These are phyloP conservation scores for Seriola quinqueradiata DNA, from an alignment of 2,113 vertebrate species.

Conservation along the genomic window DNA sequence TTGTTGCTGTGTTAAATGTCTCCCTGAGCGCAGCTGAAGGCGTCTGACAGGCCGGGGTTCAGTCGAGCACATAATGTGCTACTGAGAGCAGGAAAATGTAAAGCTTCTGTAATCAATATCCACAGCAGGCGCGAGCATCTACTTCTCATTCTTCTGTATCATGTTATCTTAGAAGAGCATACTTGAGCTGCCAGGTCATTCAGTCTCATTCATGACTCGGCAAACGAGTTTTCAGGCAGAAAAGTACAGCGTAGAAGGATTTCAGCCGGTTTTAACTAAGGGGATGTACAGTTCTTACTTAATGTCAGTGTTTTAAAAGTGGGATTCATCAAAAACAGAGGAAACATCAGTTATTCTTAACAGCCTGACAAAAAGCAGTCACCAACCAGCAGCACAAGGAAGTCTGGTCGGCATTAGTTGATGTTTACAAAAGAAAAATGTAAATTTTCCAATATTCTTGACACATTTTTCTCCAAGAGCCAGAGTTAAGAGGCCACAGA, in stretches of 20 bases:
- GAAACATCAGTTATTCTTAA: background rate
- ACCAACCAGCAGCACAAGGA: background rate
- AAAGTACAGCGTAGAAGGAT: background rate
- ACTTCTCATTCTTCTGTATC: conserved; percentile 15
- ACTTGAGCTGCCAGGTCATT: conserved; percentile 10
- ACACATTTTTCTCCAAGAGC: background rate
- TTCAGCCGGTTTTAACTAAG: background rate
- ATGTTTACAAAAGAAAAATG: background rate
- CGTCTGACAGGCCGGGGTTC: background rate
- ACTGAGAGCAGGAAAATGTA: background rate
- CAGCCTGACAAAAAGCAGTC: background rate
- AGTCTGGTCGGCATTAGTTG: background rate
- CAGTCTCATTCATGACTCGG: conserved; percentile 23
- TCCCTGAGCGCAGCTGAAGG: background rate
- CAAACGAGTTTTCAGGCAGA: conserved; percentile 36
- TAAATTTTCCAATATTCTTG: too few relatives aligned
- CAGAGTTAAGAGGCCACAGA: background rate
- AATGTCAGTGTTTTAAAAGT: background rate
- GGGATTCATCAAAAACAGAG: background rate
- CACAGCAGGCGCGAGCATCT: background rate
- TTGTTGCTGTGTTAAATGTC: background rate
- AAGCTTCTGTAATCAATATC: background rate
- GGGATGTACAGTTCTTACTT: background rate
- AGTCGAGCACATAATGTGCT: background rate
- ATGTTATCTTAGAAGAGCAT: conserved; percentile 43